Evolutionary conservation across 2,113 vertebrate genomes (phyloP), one percentile per base, ranked within the genome.

Genomic region (Excalfactoria chinensis): DNA sequence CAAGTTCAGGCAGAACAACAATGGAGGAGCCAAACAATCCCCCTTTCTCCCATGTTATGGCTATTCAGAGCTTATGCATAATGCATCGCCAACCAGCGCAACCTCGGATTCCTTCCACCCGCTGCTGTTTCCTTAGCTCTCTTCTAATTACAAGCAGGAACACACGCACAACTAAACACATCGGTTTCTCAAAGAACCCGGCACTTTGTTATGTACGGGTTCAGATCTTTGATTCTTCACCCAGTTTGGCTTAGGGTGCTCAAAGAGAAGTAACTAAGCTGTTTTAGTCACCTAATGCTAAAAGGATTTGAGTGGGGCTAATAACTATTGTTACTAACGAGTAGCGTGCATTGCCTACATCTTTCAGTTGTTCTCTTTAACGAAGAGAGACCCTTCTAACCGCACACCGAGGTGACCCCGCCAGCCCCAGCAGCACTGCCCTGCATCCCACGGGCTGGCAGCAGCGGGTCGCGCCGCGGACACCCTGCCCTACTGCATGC

Each of bases 1-100:
- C 98, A 98, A 97, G 97, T 98, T 98, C 97, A 97, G 94, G 76
- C 89, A 92, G 92, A 95, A 60, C 88, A 94, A 94, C 83, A 96
- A 97, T 70, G 89, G 81, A 68, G 71, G 82, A 96, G 77, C 80
- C 89, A 89, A 87, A 73, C 93, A 96, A 97, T 89, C 80, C 90
- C 92, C 85, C 56, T 43, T 94, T 95, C 95, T 96, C 89, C 83
- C 71, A 17, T 41, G 84, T 94, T 94, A 77, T 9, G 66, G 76
- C 89, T 94, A 93, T 95, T 95, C 84, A 49, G 79, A 83, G 69
- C 79, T 96, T 93, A 96, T 95, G 93, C 93, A 94, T 96, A 96
- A 97, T 95, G 91, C 94, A 93, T 86, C 82, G 78, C 79, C 70
- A 90, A 44, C 86, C 92, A 70, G 84, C 1, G 4, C 62, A 81